Conservation (phyloP, 2,888 invertebrate species). For the Eupithecia centaureata region DNA sequence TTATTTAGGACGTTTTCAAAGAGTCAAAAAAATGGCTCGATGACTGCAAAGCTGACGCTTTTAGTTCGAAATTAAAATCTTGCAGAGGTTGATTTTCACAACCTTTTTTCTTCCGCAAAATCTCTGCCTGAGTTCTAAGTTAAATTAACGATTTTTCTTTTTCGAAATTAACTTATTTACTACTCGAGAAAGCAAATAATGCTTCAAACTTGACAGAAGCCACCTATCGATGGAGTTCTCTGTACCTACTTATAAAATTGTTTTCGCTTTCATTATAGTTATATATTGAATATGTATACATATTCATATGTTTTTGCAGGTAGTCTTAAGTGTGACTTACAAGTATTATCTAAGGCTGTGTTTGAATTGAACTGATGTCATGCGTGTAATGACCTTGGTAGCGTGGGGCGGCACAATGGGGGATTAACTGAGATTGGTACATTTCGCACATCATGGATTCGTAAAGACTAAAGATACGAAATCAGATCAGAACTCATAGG, state of each 20-base stretch:
- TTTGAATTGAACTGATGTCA: conserved; percentile 38
- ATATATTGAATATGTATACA: neutral
- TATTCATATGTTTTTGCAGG: conserved; percentile 5
- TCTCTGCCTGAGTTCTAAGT: too few species aligned
- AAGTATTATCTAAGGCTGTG: conserved; percentile 42
- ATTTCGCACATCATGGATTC: neutral
- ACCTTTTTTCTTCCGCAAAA: too few species aligned
- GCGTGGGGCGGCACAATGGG: conserved; percentile 10
- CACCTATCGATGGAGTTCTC: neutral
- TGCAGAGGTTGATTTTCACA: too few species aligned
- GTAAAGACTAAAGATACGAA: neutral
- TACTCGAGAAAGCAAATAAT: neutral
- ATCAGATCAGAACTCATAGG: neutral
- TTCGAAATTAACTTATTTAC: too few species aligned
- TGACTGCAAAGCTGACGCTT: too few species aligned
- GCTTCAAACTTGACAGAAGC: neutral
- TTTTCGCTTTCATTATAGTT: neutral
- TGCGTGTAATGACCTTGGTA: conserved; percentile 35
- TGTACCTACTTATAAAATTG: neutral
- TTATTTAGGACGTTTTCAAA: too few species aligned
- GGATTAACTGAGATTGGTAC: conserved; percentile 2
- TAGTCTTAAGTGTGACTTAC: conserved; percentile 32
- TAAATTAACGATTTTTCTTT: too few species aligned
- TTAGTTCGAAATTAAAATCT: too few species aligned
- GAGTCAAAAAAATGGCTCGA: too few species aligned